phyloP scores from a whole-genome alignment of 2,797 vertebrate species.

The Heterohyrax brucei region DNA sequence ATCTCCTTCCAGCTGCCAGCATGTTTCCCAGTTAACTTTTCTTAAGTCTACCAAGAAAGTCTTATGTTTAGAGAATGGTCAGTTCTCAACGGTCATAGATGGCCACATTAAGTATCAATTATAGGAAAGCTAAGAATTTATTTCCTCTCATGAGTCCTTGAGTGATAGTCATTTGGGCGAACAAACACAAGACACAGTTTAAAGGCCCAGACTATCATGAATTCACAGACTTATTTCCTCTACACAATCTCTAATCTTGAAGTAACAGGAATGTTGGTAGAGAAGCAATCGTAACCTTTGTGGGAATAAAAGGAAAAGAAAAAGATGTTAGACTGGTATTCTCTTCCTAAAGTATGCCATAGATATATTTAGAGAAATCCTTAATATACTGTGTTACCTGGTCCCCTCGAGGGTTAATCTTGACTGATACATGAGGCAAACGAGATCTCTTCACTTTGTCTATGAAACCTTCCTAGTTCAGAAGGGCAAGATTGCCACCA shows the following conservation, averaged over 20 bases:
- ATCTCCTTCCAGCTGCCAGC: constrained; percentile 37
- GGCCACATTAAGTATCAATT: constrained; percentile 27
- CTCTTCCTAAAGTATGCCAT: constrained; percentile 20
- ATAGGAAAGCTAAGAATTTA: constrained; percentile 31
- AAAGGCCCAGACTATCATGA: background rate
- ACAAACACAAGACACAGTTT: constrained; percentile 27
- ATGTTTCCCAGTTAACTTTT: constrained; percentile 54
- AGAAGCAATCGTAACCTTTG: constrained; percentile 30
- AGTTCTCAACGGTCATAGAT: constrained; percentile 31
- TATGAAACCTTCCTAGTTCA: background rate
- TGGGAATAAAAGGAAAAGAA: constrained; percentile 2
- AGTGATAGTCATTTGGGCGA: background rate
- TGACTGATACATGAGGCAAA: constrained; percentile 1
- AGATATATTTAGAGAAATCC: constrained; percentile 57
- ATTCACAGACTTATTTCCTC: constrained; percentile 55
- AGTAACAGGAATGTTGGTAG: constrained; percentile 55
- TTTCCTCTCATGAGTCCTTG: constrained; percentile 21
- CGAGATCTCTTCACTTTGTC: constrained; percentile 19
- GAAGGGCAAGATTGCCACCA: background rate
- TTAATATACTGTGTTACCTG: background rate
- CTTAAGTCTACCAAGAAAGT: constrained; percentile 37
- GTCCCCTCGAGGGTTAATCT: background rate
- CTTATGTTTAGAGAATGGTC: constrained; percentile 24
- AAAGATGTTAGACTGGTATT: background rate
- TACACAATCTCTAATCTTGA: constrained; percentile 58